phyloP scores from a whole-genome alignment of 2,888 invertebrate genomes.

The Ichneumoninae sp. region DNA sequence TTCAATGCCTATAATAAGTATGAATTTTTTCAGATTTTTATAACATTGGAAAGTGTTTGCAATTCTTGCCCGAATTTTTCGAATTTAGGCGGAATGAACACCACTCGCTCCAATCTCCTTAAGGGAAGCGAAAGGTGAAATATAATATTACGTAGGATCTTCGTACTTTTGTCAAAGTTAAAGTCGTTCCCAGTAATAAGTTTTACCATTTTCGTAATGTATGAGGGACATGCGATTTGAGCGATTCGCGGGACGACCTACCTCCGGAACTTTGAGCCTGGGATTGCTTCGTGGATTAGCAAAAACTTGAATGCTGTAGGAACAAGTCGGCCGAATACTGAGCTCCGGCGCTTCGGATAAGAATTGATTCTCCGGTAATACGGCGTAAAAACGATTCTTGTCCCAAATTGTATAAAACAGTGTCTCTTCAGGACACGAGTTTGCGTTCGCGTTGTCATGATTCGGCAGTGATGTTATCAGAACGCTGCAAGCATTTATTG shows the following conservation, averaged over 20 bases:
- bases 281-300: constrained; percentile 77
- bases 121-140: background rate
- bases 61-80: too few relatives aligned
- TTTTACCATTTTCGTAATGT: background rate
- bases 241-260: constrained; percentile 14
- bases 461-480: constrained; percentile 72
- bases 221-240: background rate
- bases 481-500: constrained; percentile 70
- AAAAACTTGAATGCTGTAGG: constrained; percentile 77
- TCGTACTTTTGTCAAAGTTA: background rate
- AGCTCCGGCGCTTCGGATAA: constrained; percentile 74
- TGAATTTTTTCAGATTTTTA: too few relatives aligned
- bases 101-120: too few relatives aligned
- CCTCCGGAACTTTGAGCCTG: constrained; percentile 60
- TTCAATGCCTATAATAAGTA: too few relatives aligned
- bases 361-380: constrained; percentile 75
- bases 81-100: too few relatives aligned
- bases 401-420: constrained; percentile 73
- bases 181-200: background rate
- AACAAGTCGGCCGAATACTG: constrained; percentile 76
- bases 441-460: constrained; percentile 22
- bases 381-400: constrained; percentile 67
- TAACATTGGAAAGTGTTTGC: too few relatives aligned
- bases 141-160: too few relatives aligned
- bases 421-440: constrained; percentile 74